Evolutionary conservation across 2,797 vertebrate species (phyloP).

Genomic region (Darevskia mixta): DNA sequence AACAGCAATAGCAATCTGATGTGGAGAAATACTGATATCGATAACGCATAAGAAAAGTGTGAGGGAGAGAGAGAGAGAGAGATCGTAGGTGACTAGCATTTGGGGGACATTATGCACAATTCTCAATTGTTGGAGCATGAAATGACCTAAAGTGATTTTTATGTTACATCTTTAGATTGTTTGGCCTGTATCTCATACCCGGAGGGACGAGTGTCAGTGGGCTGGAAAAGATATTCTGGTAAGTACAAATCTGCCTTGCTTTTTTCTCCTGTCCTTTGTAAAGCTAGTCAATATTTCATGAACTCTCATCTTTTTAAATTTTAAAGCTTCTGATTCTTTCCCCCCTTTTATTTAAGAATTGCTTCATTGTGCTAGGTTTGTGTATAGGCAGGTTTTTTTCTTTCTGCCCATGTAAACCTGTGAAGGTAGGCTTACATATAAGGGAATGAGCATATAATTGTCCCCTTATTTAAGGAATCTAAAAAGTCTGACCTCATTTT

Average conservation of each 20-base stretch:
- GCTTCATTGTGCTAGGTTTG: neutral
- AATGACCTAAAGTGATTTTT: slow-evolving; percentile 67
- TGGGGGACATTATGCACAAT: slow-evolving; percentile 33
- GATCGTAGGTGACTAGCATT: neutral
- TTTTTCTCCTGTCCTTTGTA: slow-evolving; percentile 21
- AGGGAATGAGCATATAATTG: slow-evolving; percentile 20
- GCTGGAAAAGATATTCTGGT: slow-evolving; percentile 97
- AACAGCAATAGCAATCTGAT: neutral
- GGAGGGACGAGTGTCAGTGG: slow-evolving; percentile 98
- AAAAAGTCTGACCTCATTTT: slow-evolving; percentile 45
- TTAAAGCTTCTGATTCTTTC: slow-evolving; percentile 34
- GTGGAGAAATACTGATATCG: neutral
- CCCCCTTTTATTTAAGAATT: slow-evolving; percentile 1
- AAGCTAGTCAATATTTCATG: slow-evolving; percentile 68
- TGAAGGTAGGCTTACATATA: slow-evolving; percentile 19
- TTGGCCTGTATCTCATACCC: slow-evolving; percentile 91
- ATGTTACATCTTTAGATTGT: slow-evolving; percentile 85
- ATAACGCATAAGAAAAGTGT: neutral
- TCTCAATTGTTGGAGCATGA: slow-evolving; percentile 58
- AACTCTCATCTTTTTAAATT: slow-evolving; percentile 58
- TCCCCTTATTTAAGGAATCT: slow-evolving; percentile 2
- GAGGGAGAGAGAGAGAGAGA: neutral
- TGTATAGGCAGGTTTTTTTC: neutral
- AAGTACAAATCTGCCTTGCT: slow-evolving; percentile 75
- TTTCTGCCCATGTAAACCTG: neutral